Base-by-base conservation (phyloP, 2,888 invertebrate species). In the Amblyjoppa fuscipennis region DNA sequence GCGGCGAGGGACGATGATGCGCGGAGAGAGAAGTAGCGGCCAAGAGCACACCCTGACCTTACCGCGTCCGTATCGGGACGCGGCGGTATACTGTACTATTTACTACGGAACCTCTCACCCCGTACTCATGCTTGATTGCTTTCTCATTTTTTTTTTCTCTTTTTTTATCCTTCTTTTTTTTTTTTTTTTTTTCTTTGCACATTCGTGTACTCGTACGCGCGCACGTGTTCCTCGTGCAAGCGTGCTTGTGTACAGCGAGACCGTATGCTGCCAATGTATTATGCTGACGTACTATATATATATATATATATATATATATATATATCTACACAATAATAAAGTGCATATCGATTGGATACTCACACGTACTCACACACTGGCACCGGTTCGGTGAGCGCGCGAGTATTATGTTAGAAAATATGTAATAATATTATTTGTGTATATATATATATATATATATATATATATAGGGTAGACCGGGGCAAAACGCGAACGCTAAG, bases 21-120 rank as follows among this genome's bases (percentile, higher is more conserved):
- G 69, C 80, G 70, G 53, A 76, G 61, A 73, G 64, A 82, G 75
- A 71, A 79, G 51, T 59, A 69, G 78, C 75, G 81, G 76, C 74
- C 87, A 83, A 83, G 77, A 85, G 87, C 84, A 84, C 87, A 88
- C 92, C 92, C 93, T 93, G 93, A 93, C 93, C 93, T 93, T 92
- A 92, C 92, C 90, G 56, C 90, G 90, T 89, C 89, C 91, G 91
- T 93, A 92, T 93, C 90, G 91, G 92, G 90, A 88, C 89, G 88
- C 73, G 87, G 56, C 9, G 31, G 76, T n/a, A 77, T 75, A 75
- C 53, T 84, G 73, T 84, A 80, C 84, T 77, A 77, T 84, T 73
- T 68, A 84, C 76, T 51, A 66, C 61, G 28, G 61, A 71, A 59
- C 61, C 70, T 84, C 77, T 83, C 90, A 89, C 66, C 71, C 56